These are phyloP conservation scores for Aphodius granarius DNA, from an alignment of 2,888 invertebrate genomes.

Conservation along the genomic window DNA sequence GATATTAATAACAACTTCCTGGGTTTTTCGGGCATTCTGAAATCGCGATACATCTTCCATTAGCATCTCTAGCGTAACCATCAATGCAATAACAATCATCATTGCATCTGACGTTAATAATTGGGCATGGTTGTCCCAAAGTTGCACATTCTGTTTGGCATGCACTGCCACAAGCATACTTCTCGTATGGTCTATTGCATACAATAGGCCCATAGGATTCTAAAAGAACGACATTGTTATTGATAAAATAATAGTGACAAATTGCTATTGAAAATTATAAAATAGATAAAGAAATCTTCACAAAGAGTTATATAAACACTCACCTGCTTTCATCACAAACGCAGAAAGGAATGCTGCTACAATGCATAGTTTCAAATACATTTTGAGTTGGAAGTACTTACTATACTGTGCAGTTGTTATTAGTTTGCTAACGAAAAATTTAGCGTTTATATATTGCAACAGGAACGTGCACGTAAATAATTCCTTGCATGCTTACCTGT, in stretches of 20 bases:
- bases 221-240: too few species aligned
- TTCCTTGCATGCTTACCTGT: too few species aligned
- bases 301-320: background rate
- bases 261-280: too few species aligned
- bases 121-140: conserved; percentile 37
- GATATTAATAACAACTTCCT: background rate
- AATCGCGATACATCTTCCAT: conserved; percentile 36
- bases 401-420: too few species aligned
- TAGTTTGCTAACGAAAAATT: too few species aligned
- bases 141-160: conserved; percentile 39
- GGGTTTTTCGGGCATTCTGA: conserved; percentile 34
- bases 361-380: background rate
- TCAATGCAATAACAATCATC: conserved; percentile 38
- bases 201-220: background rate
- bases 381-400: background rate
- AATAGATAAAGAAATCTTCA: too few species aligned
- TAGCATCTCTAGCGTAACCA: conserved; percentile 39
- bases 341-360: background rate
- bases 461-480: too few species aligned
- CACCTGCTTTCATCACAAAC: background rate
- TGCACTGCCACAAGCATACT: conserved; percentile 40
- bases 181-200: conserved; percentile 36
- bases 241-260: too few species aligned
- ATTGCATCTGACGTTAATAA: conserved; percentile 38
- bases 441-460: too few species aligned